Conservation (phyloP, 2,797 vertebrate genomes). For the Enteromius trimaculatus region DNA sequence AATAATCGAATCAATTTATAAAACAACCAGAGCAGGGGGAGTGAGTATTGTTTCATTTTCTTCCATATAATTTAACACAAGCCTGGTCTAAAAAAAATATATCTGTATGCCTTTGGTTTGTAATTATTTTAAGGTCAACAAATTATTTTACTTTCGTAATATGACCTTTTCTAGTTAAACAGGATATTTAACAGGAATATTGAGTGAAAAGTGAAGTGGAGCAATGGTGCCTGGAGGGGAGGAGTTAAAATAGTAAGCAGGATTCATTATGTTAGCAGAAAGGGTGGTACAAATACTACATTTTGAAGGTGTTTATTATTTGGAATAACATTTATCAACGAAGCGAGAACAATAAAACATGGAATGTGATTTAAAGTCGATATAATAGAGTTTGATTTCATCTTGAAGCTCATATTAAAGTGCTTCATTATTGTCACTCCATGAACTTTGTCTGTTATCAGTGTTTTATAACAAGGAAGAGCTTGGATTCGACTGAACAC, state of each 20-base stretch:
- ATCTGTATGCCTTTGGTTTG: background rate
- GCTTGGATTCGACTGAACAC: conserved; percentile 15
- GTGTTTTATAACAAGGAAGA: background rate
- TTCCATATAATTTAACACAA: too few relatives aligned
- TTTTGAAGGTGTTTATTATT: too few relatives aligned
- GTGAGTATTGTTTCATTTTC: too few relatives aligned
- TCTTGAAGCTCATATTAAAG: background rate
- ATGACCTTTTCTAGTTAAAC: background rate
- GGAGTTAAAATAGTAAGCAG: background rate
- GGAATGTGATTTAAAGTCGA: background rate
- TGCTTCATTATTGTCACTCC: background rate
- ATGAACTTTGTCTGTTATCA: background rate
- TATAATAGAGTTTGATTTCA: background rate
- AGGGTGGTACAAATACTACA: background rate
- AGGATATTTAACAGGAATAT: background rate
- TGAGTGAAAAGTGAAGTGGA: background rate
- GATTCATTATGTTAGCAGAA: background rate
- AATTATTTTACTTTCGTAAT: background rate
- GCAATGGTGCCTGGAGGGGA: background rate
- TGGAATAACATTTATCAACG: background rate
- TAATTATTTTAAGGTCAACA: background rate
- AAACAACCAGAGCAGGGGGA: background rate
- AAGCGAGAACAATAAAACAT: background rate
- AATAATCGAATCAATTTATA: background rate
- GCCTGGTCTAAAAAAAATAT: background rate